Percentiles rank a stretch among this genome's conserved stretches.
Evolutionary conservation across 2,113 vertebrate genomes (phyloP).

Genomic region (Malurus alboscapulatus): DNA sequence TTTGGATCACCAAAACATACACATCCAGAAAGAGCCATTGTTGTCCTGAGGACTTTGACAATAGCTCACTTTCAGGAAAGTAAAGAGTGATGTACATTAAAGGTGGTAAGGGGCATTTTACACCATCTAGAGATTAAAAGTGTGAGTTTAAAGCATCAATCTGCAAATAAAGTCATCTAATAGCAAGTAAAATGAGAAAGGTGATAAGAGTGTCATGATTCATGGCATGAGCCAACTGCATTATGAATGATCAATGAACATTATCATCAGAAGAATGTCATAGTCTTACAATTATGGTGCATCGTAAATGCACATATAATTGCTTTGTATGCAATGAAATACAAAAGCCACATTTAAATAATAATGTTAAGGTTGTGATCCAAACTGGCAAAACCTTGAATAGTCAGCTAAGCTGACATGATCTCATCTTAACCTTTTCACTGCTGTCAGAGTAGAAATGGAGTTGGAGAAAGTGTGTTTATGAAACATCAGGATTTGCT

Average conservation of each 20-base stretch:
- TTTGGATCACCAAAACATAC: background rate
- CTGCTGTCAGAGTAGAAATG: background rate
- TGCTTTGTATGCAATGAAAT: constrained; percentile 67
- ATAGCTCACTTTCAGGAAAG: background rate
- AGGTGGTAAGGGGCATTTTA: constrained; percentile 18
- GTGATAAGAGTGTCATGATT: constrained; percentile 70
- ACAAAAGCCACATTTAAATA: constrained; percentile 68
- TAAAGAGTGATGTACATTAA: background rate
- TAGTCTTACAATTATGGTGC: constrained; percentile 64
- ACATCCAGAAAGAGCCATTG: background rate
- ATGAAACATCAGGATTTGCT: background rate
- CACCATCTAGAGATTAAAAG: constrained; percentile 62
- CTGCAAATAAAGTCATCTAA: constrained; percentile 61
- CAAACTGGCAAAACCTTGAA: constrained; percentile 29
- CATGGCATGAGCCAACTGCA: constrained; percentile 51
- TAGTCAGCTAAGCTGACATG: background rate
- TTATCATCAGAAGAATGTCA: constrained; percentile 74
- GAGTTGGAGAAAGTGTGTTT: background rate
- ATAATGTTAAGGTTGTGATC: constrained; percentile 58
- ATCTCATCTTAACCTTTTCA: constrained; percentile 50
- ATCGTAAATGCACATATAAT: constrained; percentile 74
- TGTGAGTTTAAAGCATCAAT: constrained; percentile 51
- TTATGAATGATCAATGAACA: constrained; percentile 75
- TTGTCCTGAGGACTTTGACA: background rate
- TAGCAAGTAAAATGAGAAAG: constrained; percentile 56